These are phyloP conservation scores for Drosophila peninsularis DNA, from an alignment of 2,888 invertebrate genomes.

Conservation along the genomic window DNA sequence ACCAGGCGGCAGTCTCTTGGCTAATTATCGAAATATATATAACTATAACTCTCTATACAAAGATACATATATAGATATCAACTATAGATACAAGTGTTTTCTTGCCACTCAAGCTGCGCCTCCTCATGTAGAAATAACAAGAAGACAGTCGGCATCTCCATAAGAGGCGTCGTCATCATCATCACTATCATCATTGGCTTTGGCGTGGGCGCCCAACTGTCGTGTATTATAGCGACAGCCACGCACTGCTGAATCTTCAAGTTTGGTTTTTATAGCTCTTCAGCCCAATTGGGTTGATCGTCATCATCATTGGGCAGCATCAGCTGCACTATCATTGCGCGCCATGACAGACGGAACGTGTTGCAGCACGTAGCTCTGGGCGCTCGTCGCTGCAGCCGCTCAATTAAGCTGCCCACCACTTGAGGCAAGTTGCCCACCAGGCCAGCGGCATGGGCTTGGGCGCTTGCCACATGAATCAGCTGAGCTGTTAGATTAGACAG, in stretches of 20 bases:
- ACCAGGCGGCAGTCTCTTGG: slow-evolving; percentile 19
- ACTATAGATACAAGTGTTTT: slow-evolving; percentile 63
- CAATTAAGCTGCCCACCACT: slow-evolving; percentile 76
- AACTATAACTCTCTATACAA: slow-evolving; percentile 7
- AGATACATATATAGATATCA: not conserved
- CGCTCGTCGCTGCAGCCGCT: slow-evolving; percentile 57
- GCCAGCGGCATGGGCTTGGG: slow-evolving; percentile 3
- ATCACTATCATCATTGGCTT: slow-evolving; percentile 24
- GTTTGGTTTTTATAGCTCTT: slow-evolving; percentile 31
- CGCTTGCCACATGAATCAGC: slow-evolving; percentile 55
- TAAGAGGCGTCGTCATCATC: slow-evolving; percentile 42
- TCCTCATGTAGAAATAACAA: slow-evolving; percentile 27
- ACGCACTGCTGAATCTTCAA: slow-evolving; percentile 73
- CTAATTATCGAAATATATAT: slow-evolving; percentile 43
- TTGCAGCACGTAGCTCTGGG: slow-evolving; percentile 55
- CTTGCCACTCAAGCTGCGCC: slow-evolving; percentile 70
- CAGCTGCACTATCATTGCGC: slow-evolving; percentile 47
- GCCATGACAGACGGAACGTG: slow-evolving; percentile 58
- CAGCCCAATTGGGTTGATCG: slow-evolving; percentile 56
- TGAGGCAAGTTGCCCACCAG: slow-evolving; percentile 24
- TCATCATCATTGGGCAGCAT: slow-evolving; percentile 22
- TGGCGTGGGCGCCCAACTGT: slow-evolving; percentile 70
- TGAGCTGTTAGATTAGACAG: slow-evolving; percentile 60
- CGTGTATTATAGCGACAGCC: slow-evolving; percentile 56
- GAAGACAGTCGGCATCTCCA: slow-evolving; percentile 25